phyloP scores from a whole-genome alignment of 2,113 vertebrate genomes.

The rat (Rattus norvegicus) region DNA sequence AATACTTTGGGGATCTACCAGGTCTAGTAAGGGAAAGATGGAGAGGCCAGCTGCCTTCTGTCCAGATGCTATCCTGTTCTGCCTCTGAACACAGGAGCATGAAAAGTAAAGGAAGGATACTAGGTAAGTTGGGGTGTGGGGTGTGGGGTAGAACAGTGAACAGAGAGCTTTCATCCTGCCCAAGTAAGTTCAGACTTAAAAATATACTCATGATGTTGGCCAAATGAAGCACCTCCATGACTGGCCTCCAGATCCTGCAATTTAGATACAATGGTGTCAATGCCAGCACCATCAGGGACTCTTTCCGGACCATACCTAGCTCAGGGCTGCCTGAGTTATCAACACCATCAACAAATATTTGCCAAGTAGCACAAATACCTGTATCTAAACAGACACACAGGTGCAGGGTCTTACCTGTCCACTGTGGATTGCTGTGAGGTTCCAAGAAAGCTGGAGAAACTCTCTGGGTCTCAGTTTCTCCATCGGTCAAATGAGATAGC shows the following conservation, averaged over 20 bases:
- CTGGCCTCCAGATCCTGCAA: not conserved
- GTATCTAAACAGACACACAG: not conserved
- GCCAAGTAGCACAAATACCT: not conserved
- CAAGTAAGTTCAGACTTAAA: not conserved
- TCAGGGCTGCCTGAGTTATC: no score
- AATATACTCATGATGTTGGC: no score
- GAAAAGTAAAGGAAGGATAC: not conserved
- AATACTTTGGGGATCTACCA: not conserved
- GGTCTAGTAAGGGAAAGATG: not conserved
- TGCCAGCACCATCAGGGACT: not conserved
- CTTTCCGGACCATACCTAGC: not conserved
- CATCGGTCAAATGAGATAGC: not conserved
- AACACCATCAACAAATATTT: not conserved
- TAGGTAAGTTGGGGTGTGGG: not conserved
- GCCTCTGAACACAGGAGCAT: not conserved
- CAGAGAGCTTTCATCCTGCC: not conserved
- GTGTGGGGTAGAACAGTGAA: no score
- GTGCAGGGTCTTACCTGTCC: not conserved
- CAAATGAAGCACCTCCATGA: not conserved
- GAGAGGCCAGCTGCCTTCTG: not conserved
- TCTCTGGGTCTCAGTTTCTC: not conserved
- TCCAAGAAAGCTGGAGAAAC: not conserved
- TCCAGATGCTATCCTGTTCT: not conserved
- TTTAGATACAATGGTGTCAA: accelerated
- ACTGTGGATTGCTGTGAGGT: not conserved